phyloP scores from a whole-genome alignment of 2,797 vertebrate species.

The Syngnathus acus region DNA sequence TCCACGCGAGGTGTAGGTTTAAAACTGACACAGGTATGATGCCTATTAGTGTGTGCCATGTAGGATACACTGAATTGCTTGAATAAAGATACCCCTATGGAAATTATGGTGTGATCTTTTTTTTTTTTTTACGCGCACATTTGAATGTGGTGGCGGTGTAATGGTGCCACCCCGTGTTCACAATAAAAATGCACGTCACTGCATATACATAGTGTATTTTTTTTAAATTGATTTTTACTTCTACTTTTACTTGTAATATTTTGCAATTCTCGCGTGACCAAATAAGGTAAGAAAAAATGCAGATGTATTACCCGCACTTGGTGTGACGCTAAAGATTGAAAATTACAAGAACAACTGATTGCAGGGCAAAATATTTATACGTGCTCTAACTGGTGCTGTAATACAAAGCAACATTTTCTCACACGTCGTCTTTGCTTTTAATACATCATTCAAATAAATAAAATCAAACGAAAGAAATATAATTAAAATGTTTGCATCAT shows the following conservation, averaged over 20 bases:
- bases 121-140: not conserved
- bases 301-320: too few species aligned
- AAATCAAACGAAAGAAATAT: not conserved
- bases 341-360: too few species aligned
- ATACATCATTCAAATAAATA: not conserved
- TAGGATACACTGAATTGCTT: constrained; percentile 30
- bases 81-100: constrained; percentile 57
- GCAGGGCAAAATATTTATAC: too few species aligned
- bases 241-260: not conserved
- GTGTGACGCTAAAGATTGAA: too few species aligned
- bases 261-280: not conserved
- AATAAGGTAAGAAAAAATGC: too few species aligned
- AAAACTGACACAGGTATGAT: not conserved
- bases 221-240: not conserved
- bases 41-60: not conserved
- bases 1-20: not conserved
- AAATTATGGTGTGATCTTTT: constrained; percentile 23
- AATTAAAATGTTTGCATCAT: not conserved
- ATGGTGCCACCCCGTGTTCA: constrained; percentile 25
- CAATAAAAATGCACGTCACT: not conserved
- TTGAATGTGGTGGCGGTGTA: not conserved
- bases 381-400: too few species aligned
- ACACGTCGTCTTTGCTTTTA: not conserved
- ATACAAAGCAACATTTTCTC: too few species aligned
- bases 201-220: not conserved